These are phyloP conservation scores for Pandemis corylana DNA, from an alignment of 2,888 invertebrate species.

Conservation along the genomic window DNA sequence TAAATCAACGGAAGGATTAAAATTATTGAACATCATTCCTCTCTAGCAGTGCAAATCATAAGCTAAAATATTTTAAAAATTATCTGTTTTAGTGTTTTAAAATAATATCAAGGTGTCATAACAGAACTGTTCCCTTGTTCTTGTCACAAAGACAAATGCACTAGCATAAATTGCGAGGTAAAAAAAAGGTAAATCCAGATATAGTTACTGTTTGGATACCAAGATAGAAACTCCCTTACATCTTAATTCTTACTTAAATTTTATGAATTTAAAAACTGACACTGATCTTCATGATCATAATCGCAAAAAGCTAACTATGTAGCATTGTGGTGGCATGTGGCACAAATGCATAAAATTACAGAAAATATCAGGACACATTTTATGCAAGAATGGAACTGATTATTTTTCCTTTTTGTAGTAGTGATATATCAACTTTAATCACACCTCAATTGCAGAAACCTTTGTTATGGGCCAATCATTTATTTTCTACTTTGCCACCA, in stretches of 20 bases:
- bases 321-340: not conserved
- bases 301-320: not conserved
- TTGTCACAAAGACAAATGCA: conserved; percentile 35
- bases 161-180: conserved; percentile 54
- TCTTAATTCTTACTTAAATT: conserved; percentile 46
- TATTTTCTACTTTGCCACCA: not conserved
- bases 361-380: too few relatives aligned
- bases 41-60: conserved; percentile 46
- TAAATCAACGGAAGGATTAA: conserved; percentile 51
- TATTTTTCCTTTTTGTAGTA: too few relatives aligned
- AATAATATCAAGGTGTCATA: conserved; percentile 19
- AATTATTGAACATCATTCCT: conserved; percentile 46
- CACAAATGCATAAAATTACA: not conserved
- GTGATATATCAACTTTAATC: too few relatives aligned
- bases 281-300: conserved; percentile 41
- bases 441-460: too few relatives aligned
- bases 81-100: conserved; percentile 6
- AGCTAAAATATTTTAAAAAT: conserved; percentile 34
- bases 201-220: conserved; percentile 10
- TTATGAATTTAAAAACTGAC: conserved; percentile 58
- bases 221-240: conserved; percentile 49
- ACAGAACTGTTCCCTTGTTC: not conserved
- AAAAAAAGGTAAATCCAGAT: conserved; percentile 38
- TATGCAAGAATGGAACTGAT: too few relatives aligned
- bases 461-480: not conserved